Base-by-base conservation (phyloP, 2,888 invertebrate species). In the Cyclophora punctaria region DNA sequence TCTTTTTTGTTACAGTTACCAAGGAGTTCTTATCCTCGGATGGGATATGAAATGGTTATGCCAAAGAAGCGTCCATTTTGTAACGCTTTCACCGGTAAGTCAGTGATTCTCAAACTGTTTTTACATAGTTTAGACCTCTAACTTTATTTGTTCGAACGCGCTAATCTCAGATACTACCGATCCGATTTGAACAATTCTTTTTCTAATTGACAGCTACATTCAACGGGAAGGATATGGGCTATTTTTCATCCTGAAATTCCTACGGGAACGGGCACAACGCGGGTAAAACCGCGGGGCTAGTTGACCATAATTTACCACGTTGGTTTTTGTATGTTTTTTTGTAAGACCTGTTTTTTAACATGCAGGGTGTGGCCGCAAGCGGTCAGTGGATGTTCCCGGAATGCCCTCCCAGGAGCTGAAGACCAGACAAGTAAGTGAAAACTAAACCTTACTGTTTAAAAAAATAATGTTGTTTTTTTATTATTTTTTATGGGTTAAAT, bases 11-110 rank as follows among this genome's bases (percentile, higher is more conserved):
- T 66, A 7, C 71, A 87, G 87, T 71, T 87, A 34, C 86, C 85
- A 4, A 63, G 83, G 33, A 75, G 62, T 53, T 87, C 76, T 48
- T 84, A 86, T 7, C 69, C 78, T 1, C 62, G 86, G 35, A 50
- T 80, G 48, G 65, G 66, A 65, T 77, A 88, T 3, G 89, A 89
- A 7, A 68, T 85, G 20, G 66, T 86, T 5, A 60, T 80, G 62
- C 92, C 91, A 35, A 92, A 92, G 67, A 96, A 96, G 67, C 88
- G 95, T 68, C 96, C 96, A 0, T 96, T 96, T 78, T 96, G 96
- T 82, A 96, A 96, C 68, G 95, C 96, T 0, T 96, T 96, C 64
- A 96, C 95, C 63, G 96, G 96, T 95, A 81, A 73, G 71, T 49
- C 2, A 6, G 37, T n/a, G 34, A n/a, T 37, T 34, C 20, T 47